Evolutionary conservation across 2,888 invertebrate species (phyloP).

Genomic region (Drosophila nr. fundita): DNA sequence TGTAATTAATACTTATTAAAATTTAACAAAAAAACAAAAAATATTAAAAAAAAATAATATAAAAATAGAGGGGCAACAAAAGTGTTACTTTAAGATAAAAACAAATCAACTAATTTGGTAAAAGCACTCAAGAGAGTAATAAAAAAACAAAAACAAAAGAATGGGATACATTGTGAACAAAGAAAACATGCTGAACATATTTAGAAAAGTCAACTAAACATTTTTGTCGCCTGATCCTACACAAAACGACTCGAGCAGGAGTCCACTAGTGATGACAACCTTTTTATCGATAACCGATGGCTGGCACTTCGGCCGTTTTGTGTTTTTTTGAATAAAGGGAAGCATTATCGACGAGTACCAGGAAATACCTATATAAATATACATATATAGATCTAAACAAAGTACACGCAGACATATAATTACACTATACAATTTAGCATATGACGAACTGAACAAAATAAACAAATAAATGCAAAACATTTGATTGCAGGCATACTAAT

Average conservation of each 20-base stretch:
- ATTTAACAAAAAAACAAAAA: constrained; percentile 38
- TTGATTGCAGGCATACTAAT: constrained; percentile 41
- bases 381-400: constrained; percentile 27
- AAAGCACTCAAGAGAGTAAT: constrained; percentile 31
- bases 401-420: constrained; percentile 32
- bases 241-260: constrained; percentile 2
- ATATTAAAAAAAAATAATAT: constrained; percentile 16
- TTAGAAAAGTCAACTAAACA: constrained; percentile 32
- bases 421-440: constrained; percentile 39
- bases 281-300: constrained; percentile 16
- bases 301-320: constrained; percentile 13
- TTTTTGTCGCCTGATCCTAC: constrained; percentile 19
- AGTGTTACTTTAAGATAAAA: constrained; percentile 67
- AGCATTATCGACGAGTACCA: not conserved
- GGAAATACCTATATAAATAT: constrained; percentile 10
- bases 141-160: constrained; percentile 18
- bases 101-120: constrained; percentile 39
- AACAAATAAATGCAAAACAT: constrained; percentile 22
- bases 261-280: constrained; percentile 43
- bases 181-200: constrained; percentile 46
- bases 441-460: constrained; percentile 55
- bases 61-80: constrained; percentile 40
- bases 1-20: constrained; percentile 79
- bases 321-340: not conserved
- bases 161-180: constrained; percentile 31